Evolutionary conservation across 2,797 vertebrate genomes (phyloP), one percentile per base, ranked within the genome.

Genomic region (Sebastes hubbsi): DNA sequence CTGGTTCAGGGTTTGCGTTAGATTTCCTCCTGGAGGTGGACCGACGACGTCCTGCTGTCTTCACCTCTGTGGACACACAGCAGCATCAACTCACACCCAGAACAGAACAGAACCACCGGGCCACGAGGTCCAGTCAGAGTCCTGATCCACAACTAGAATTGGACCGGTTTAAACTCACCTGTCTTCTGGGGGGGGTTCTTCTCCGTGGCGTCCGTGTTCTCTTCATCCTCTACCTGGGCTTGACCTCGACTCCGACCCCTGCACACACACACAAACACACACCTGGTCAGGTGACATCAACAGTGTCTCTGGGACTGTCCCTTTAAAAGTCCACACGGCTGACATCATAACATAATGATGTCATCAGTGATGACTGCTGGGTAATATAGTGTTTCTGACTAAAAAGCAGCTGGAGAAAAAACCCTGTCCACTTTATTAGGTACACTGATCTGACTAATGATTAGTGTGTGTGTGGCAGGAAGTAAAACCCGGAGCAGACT

Each of bases 181-280:
- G 95, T 95, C 90, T 96, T 97, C 88, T 94, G 94, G 77, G 87
- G 91, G 79, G 81, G 81, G 54, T 91, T 96, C 92, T 96, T 92
- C 94, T 98, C 97, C 87, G 96, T 91, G 68, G 95, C 90, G 77
- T 97, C 97, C 95, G 95, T 96, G 91, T 96, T 97, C 92, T 97
- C 97, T 90, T 98, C 97, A 94, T 98, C 97, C 91, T 98, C 97
- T 89, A 96, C 96, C 83, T 97, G 81, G 75, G 93, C 92, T 94
- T 94, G 95, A 87, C 97, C 97, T 96, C 96, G 96, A 92, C 95
- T 97, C 89, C 96, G 96, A 95, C 97, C 97, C 95, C 98, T 98
- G 70, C 2, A 2, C 14, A 20, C 8, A 24, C 12, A 42, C 14
- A 42, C 38, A 42, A 24, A 24, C 24, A 24, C 24, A 24, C 24